Evolutionary conservation across 1,140 invertebrate species (phyloP), one percentile per base, ranked within the genome.

Genomic region (Megalopta genalis): DNA sequence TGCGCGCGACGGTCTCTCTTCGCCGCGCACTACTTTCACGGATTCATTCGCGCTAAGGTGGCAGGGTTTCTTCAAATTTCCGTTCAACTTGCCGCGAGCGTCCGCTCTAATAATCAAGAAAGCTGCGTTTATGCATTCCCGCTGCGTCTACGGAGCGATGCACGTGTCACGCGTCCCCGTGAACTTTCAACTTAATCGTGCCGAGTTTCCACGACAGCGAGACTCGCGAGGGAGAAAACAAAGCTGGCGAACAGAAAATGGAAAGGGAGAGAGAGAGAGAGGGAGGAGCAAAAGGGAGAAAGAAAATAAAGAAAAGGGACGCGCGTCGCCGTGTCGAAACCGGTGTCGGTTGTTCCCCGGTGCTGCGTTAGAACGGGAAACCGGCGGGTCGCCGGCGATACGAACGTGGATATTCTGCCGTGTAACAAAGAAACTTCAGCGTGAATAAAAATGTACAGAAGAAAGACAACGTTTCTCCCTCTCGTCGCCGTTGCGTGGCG

Each of bases 91-190:
- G 37, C 49, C 39, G 25, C 14, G 23, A 57, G 23, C 14, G 64
- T 67, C 63, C 18, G 62, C 46, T 57, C 63, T 59, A 66, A 74
- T 74, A 74, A 74, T 74, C 72, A 54, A 54, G 14, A 8, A 23
- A 66, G n/a, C 52, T 32, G 16, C 25, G 18, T 37, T 7, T 18
- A 9, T 46, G 39, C 37, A 74, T 74, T 73, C 59, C 49, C 46
- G 18, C 10, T 4, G 37, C 37, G 37, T n/a, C 21, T 9, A 21
- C 21, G 4, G 54, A 9, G 62, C 10, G 32, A 10, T 9, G 10
- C n/a, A 25, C 39, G n/a, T 46, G 64, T 42, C 39, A 2, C n/a
- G 5, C 21, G 21, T 7, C 14, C 21, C 39, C 12, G n/a, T n/a
- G n/a, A 66, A 46, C 64, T 66, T 66, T 49, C 39, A 16, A 66